Conservation (phyloP, 2,888 invertebrate genomes). For the Drosophila mimetica region DNA sequence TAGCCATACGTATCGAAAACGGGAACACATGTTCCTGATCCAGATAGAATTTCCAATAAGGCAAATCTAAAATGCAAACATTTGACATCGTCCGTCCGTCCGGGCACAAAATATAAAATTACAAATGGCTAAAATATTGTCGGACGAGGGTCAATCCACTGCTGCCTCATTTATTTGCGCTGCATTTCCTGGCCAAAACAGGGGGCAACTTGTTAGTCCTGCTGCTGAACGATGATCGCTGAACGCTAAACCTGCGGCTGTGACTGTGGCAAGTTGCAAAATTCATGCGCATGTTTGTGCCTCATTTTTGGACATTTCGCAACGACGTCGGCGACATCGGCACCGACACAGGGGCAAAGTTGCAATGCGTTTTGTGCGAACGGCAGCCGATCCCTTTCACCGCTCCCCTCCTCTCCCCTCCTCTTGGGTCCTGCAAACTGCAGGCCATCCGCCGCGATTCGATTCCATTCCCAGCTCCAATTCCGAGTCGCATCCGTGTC, state of each 20-base stretch:
- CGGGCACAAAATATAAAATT: slow-evolving; percentile 66
- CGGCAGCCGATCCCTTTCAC: slow-evolving; percentile 19
- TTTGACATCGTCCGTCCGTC: neutral
- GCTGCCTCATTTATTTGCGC: slow-evolving; percentile 72
- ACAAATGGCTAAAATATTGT: slow-evolving; percentile 75
- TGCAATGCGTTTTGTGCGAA: slow-evolving; percentile 42
- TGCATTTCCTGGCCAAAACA: slow-evolving; percentile 51
- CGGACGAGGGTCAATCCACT: slow-evolving; percentile 55
- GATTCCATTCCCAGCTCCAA: slow-evolving; percentile 40
- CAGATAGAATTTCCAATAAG: slow-evolving; percentile 56
- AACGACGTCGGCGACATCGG: slow-evolving; percentile 46
- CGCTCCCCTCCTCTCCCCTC: neutral
- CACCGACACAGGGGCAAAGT: slow-evolving; percentile 60
- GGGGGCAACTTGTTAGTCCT: slow-evolving; percentile 64
- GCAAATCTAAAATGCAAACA: slow-evolving; percentile 60
- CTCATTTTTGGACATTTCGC: slow-evolving; percentile 75
- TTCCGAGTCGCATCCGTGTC: slow-evolving; percentile 44
- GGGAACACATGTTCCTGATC: slow-evolving; percentile 35
- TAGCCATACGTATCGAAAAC: neutral
- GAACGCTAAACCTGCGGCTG: slow-evolving; percentile 24
- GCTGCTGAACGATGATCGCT: slow-evolving; percentile 20
- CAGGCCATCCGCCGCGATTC: slow-evolving; percentile 20
- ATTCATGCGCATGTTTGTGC: slow-evolving; percentile 82
- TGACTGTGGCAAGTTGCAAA: slow-evolving; percentile 57
- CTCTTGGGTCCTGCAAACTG: neutral